phyloP scores from a whole-genome alignment of 2,888 invertebrate genomes.

The Helicoverpa assulta region DNA sequence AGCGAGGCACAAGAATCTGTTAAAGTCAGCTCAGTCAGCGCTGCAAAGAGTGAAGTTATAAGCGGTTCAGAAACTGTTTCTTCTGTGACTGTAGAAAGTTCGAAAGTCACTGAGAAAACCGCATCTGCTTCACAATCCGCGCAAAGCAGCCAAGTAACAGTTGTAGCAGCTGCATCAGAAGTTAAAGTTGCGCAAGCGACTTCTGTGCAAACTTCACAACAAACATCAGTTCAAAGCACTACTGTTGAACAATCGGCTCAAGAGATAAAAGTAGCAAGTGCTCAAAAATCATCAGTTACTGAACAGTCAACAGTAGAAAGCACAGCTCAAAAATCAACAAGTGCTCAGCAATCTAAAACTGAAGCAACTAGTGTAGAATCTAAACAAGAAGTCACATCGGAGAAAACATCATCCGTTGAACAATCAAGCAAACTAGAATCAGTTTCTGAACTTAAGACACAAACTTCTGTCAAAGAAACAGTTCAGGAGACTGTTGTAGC shows the following conservation, averaged over 20 bases:
- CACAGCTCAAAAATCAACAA: constrained; percentile 42
- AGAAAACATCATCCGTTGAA: constrained; percentile 34
- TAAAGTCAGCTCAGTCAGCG: constrained; percentile 64
- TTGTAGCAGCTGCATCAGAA: constrained; percentile 67
- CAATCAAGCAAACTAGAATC: constrained; percentile 39
- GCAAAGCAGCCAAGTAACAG: constrained; percentile 69
- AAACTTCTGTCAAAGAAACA: constrained; percentile 48
- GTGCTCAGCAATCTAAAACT: constrained; percentile 41
- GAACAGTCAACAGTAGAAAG: constrained; percentile 55
- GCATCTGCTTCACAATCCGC: constrained; percentile 73
- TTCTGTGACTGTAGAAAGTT: constrained; percentile 74
- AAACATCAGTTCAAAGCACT: constrained; percentile 52
- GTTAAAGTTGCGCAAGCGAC: constrained; percentile 63
- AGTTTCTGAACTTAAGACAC: constrained; percentile 46
- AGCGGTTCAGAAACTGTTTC: constrained; percentile 80
- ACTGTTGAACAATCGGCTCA: constrained; percentile 51
- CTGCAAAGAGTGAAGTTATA: constrained; percentile 74
- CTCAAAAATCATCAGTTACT: constrained; percentile 47
- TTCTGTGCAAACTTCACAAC: constrained; percentile 52
- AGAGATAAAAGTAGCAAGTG: constrained; percentile 41
- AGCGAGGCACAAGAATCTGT: constrained; percentile 75
- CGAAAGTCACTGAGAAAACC: constrained; percentile 70
- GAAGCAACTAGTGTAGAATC: constrained; percentile 47
- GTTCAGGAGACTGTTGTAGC: constrained; percentile 50
- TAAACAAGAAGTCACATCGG: constrained; percentile 42